A percentile compares a stretch with the other conserved stretches of the same genome.
Conservation (phyloP, 2,797 vertebrate genomes). For the Hoplostethus mediterraneus region DNA sequence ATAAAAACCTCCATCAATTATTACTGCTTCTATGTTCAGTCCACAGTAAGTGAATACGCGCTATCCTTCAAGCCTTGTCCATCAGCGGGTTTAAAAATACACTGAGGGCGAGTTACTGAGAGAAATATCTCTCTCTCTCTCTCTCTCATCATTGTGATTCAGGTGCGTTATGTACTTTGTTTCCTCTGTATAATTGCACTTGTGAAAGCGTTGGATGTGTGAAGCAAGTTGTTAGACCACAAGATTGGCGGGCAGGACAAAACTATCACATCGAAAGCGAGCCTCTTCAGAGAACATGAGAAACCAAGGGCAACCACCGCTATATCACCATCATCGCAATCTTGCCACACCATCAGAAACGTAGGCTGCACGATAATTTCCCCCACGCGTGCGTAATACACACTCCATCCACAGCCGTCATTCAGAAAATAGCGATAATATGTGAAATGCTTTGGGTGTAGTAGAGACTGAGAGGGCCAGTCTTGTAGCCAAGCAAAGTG, state of each 20-base stretch:
- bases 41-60: slow-evolving; percentile 26
- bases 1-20: slow-evolving; percentile 80
- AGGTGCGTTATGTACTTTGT: too few species aligned
- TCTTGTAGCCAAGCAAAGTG: slow-evolving; percentile 34
- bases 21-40: slow-evolving; percentile 60
- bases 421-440: slow-evolving; percentile 59
- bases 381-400: slow-evolving; percentile 30
- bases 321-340: slow-evolving; percentile 35
- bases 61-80: slow-evolving; percentile 56
- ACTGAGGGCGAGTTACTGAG: slow-evolving; percentile 29
- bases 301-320: slow-evolving; percentile 40
- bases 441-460: slow-evolving; percentile 46
- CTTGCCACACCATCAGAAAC: slow-evolving; percentile 38
- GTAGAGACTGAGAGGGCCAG: slow-evolving; percentile 30
- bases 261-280: not conserved
- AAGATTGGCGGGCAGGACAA: slow-evolving; percentile 5
- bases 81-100: slow-evolving; percentile 74
- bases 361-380: slow-evolving; percentile 43
- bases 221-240: too few species aligned
- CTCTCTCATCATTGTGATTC: not conserved
- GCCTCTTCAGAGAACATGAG: slow-evolving; percentile 13
- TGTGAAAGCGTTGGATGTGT: too few species aligned
- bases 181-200: too few species aligned
- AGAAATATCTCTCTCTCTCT: slow-evolving; percentile 20
- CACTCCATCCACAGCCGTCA: slow-evolving; percentile 60